phyloP scores from a whole-genome alignment of 2,113 vertebrate species.

The Rana temporaria region DNA sequence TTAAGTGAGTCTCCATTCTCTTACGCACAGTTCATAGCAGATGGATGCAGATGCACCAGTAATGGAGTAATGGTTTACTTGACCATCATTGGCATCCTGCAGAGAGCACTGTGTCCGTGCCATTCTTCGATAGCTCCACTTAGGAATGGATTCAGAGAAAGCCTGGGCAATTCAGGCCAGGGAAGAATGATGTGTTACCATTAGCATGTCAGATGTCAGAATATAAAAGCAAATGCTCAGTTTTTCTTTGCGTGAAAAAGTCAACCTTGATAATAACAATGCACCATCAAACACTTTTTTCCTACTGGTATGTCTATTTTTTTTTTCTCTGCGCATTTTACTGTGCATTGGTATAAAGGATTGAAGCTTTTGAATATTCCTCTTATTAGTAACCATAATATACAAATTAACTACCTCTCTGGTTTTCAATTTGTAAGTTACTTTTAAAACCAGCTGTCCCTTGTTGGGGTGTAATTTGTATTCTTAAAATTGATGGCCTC shows the following conservation, averaged over 20 bases:
- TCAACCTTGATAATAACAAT: constrained; percentile 14
- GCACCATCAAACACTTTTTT: background rate
- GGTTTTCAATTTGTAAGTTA: too few relatives aligned
- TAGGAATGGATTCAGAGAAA: constrained; percentile 11
- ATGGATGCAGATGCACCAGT: constrained; percentile 20
- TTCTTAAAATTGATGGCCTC: too few relatives aligned
- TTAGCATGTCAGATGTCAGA: constrained; percentile 44
- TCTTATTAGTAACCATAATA: too few relatives aligned
- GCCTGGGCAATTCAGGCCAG: constrained; percentile 13
- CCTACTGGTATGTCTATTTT: background rate
- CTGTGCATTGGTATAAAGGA: background rate
- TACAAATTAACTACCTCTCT: too few relatives aligned
- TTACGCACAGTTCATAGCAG: background rate
- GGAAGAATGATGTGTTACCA: constrained; percentile 43
- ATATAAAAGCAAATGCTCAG: constrained; percentile 43
- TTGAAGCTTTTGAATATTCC: background rate
- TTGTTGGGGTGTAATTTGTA: too few relatives aligned
- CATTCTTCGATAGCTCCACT: constrained; percentile 39
- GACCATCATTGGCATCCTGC: constrained; percentile 27
- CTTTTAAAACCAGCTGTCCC: too few relatives aligned
- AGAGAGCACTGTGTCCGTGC: background rate
- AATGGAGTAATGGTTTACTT: constrained; percentile 37
- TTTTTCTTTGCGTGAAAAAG: constrained; percentile 16
- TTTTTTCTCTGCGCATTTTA: background rate
- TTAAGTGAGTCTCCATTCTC: background rate